phyloP scores from a whole-genome alignment of 2,888 invertebrate species.

The Lathronympha strigana region DNA sequence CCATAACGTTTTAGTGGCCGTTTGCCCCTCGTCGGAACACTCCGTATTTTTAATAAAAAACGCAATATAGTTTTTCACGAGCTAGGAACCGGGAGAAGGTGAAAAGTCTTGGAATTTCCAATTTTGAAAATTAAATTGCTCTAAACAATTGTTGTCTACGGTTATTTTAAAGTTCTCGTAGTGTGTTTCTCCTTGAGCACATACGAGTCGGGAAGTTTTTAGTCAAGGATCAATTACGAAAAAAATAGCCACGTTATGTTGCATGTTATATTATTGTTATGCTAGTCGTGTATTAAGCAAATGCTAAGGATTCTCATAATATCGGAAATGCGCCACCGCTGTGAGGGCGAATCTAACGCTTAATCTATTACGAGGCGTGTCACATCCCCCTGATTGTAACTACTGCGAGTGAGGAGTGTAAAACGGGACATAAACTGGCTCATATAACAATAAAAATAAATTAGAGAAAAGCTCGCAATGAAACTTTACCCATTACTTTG shows the following conservation, averaged over 20 bases:
- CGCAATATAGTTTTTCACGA: conserved; percentile 75
- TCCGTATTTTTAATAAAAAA: conserved; percentile 79
- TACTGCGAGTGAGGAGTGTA: conserved; percentile 64
- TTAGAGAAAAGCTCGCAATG: conserved; percentile 80
- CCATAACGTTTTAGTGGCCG: conserved; percentile 80
- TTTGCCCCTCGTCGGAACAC: conserved; percentile 77
- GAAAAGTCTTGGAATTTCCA: conserved; percentile 66
- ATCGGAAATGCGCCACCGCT: not conserved
- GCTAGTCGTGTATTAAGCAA: not conserved
- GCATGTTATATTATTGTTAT: conserved; percentile 1
- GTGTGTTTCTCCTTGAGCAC: conserved; percentile 11
- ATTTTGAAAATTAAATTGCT: conserved; percentile 68
- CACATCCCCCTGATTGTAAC: conserved; percentile 63
- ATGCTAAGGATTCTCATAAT: not conserved
- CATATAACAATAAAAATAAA: conserved; percentile 82
- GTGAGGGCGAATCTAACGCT: conserved; percentile 5
- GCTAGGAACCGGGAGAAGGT: conserved; percentile 55
- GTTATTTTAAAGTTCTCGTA: conserved; percentile 38
- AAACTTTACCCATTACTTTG: conserved; percentile 76
- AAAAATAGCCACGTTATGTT: not conserved
- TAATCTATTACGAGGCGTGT: conserved; percentile 52
- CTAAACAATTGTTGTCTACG: conserved; percentile 51
- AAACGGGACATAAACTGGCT: conserved; percentile 73
- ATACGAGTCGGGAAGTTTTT: not conserved
- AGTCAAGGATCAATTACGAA: not conserved